Base-by-base conservation (phyloP, 1,140 invertebrate species). In the Cheumatopsyche charites region DNA sequence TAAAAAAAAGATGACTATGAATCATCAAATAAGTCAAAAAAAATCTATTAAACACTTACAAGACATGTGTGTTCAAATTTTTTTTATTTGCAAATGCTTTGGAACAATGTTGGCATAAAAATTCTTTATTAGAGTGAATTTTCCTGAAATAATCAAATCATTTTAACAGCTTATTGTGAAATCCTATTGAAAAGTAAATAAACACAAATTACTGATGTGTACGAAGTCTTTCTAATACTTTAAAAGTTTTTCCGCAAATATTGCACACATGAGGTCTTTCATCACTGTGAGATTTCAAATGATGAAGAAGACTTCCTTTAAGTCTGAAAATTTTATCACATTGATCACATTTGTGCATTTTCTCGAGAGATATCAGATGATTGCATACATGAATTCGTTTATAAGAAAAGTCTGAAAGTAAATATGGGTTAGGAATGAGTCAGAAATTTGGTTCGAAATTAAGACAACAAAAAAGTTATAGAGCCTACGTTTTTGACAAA, bases 41-140 rank as follows among this genome's bases (percentile, higher is more conserved):
- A 58, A 17, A 15, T 15, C 43, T 7, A 2, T 47, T 47, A 47
- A 47, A 19, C 55, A 74, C 68, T 70, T 66, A 75, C 73, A 69
- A 70, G 12, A 75, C 72, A 42, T 75, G 73, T n/a, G 41, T 66
- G 21, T 70, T 12, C 21, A 75, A 61, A 49, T 72, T 75, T 66
- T 75, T 75, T 19, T 72, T 45, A 4, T 45, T 12, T 13, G 13
- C 49, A 49, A 75, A 75, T 5, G 65, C 70, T 41, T 70, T 75
- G 11, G 73, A 75, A 45, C 73, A 75, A 70, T 45, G 72, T 36
- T 75, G 73, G 58, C 73, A 75, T 3, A 75, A 70, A 42, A 61
- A 75, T 62, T 75, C 73, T 70, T 75, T 75, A 9, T 66, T 45
- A 2, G 45, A 49, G n/a, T n/a, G n/a, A n/a, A n/a, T n/a, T n/a